Evolutionary conservation across 1,140 invertebrate genomes (phyloP).

Genomic region (Cydia pomonella): DNA sequence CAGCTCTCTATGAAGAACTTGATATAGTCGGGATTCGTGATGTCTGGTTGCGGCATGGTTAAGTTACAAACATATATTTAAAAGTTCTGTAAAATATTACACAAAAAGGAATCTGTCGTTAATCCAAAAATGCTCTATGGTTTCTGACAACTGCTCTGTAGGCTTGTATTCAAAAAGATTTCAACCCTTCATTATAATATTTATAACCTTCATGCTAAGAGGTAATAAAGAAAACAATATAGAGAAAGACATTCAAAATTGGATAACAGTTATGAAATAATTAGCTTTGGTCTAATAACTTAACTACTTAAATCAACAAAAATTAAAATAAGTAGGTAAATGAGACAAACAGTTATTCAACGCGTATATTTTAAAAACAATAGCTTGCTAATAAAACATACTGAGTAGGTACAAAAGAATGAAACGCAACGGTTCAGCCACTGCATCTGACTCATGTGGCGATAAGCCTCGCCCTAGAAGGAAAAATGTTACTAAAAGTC

Average conservation of each 20-base stretch:
- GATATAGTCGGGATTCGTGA: constrained; percentile 49
- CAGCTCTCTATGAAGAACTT: constrained; percentile 50
- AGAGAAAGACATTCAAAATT: too few species aligned
- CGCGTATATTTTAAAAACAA: constrained; percentile 2
- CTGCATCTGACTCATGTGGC: not conserved
- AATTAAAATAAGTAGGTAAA: not conserved
- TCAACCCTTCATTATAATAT: too few species aligned
- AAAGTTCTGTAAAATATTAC: not conserved
- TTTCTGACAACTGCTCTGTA: not conserved
- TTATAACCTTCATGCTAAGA: not conserved
- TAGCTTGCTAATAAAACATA: not conserved
- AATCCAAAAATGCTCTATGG: too few species aligned
- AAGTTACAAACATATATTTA: constrained; percentile 19
- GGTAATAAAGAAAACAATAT: too few species aligned
- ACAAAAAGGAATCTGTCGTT: not conserved
- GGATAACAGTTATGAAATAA: not conserved
- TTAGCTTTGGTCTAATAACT: constrained; percentile 10
- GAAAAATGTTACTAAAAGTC: constrained; percentile 2
- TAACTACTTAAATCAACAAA: not conserved
- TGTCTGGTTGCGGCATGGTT: constrained; percentile 48
- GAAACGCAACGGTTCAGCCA: not conserved
- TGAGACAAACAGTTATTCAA: not conserved
- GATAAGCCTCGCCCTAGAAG: not conserved
- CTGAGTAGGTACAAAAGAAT: not conserved
- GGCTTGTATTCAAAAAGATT: too few species aligned